Percentiles rank a stretch among this genome's conserved stretches.
These are phyloP conservation scores for Gymnoscopelus braueri DNA, from an alignment of 2,797 vertebrate species.

Conservation along the genomic window DNA sequence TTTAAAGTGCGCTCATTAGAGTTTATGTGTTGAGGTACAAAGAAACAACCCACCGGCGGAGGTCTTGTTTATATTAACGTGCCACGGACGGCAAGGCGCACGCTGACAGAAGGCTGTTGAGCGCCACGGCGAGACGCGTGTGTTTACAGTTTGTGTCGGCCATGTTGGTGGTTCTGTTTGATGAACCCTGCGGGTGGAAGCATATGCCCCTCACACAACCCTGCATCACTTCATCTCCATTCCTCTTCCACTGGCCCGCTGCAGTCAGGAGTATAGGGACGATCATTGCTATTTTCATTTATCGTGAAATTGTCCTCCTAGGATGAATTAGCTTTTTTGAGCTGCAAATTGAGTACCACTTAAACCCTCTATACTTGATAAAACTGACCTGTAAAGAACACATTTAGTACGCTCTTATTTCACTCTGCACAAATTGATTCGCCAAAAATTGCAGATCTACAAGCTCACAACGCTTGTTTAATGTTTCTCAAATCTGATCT, in stretches of 20 bases:
- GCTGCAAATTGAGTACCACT: no score
- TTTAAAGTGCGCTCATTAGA: slow-evolving; percentile 25
- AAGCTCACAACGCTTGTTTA: no score
- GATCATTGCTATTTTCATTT: no score
- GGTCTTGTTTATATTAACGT: slow-evolving; percentile 45
- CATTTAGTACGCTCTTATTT: no score
- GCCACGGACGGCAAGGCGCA: neutral
- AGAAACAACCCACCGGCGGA: slow-evolving; percentile 22
- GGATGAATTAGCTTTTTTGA: no score
- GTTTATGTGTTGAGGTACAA: slow-evolving; percentile 10
- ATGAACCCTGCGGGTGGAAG: slow-evolving; percentile 18
- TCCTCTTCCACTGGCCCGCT: slow-evolving; percentile 5
- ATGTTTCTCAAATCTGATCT: no score
- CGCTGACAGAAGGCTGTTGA: slow-evolving; percentile 36
- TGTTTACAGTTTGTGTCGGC: slow-evolving; percentile 26
- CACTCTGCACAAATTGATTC: no score
- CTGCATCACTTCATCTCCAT: slow-evolving; percentile 21
- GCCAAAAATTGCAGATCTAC: no score
- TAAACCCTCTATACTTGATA: no score
- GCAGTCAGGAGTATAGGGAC: no score
- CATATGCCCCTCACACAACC: neutral
- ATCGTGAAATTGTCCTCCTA: no score
- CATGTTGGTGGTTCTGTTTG: slow-evolving; percentile 35
- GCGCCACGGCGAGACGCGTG: slow-evolving; percentile 17
- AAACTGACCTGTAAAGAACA: no score